These are phyloP conservation scores for Perca fluviatilis DNA, from an alignment of 2,113 vertebrate species.

Conservation along the genomic window DNA sequence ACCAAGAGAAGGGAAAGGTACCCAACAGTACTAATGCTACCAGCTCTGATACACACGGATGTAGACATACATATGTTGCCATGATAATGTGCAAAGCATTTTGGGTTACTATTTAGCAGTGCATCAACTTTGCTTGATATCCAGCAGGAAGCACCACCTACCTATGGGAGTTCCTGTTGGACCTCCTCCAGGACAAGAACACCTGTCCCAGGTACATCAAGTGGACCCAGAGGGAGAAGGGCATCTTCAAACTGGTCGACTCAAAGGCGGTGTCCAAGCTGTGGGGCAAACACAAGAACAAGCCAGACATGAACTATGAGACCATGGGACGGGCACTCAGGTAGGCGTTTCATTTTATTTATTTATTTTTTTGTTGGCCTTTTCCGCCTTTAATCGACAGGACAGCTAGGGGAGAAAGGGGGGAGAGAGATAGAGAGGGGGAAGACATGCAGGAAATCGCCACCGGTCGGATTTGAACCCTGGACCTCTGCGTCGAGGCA, in stretches of 20 bases:
- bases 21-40: neutral
- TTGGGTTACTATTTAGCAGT: neutral
- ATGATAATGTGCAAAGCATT: neutral
- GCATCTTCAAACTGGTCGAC: slow-evolving; percentile 98
- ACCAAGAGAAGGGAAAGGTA: slow-evolving; percentile 97
- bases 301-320: slow-evolving; percentile 99
- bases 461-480: no score
- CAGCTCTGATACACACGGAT: neutral
- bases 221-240: slow-evolving; percentile 99
- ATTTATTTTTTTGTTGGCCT: no score
- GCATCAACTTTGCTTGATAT: neutral
- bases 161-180: slow-evolving; percentile 98
- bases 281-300: slow-evolving; percentile 99
- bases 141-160: slow-evolving; percentile 94
- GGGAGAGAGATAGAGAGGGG: no score
- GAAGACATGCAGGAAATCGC: no score
- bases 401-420: no score
- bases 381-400: no score
- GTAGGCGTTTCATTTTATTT: slow-evolving; percentile 75
- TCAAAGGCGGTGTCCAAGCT: slow-evolving; percentile 98
- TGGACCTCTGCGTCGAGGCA: no score
- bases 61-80: neutral
- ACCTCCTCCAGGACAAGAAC: slow-evolving; percentile 98
- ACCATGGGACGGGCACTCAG: slow-evolving; percentile 98
- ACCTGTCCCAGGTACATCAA: slow-evolving; percentile 98